Evolutionary conservation across 2,797 vertebrate species (phyloP), one percentile per base, ranked within the genome.

Genomic region (Eulemur mongoz): DNA sequence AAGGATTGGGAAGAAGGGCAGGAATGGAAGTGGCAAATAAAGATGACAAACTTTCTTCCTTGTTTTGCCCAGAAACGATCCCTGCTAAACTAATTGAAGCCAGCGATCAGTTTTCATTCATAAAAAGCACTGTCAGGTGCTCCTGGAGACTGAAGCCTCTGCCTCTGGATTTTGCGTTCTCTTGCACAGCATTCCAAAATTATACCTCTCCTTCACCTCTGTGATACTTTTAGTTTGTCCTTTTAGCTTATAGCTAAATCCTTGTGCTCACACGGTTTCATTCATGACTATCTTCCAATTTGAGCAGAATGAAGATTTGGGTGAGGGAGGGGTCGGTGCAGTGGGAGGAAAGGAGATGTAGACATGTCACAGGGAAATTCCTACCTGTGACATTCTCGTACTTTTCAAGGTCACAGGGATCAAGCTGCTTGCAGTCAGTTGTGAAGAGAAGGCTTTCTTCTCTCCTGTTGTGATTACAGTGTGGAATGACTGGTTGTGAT

Each of bases 401-500:
- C 52, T 80, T 82, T 75, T 82, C 52, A 93, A 95, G 95, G 93
- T 94, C 78, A 63, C 4, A 13, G 63, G 30, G 84, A 95, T 59
- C 94, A 95, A 67, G 65, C 91, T 59, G 78, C 75, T 86, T 43
- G 40, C 69, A 86, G 59, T 94, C 40, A 48, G 4, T 89, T 54
- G 57, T 72, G n/a, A 75, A 89, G 86, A 35, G 81, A 92, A 81
- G 85, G 85, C 73, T 86, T 75, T 89, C 89, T 80, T 70, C 69
- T 89, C 35, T 73, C 78, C 75, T 83, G 45, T 48, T 67, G 69
- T 73, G 94, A 89, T 40, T 59, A 89, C 89, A 57, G 65, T 40
- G 82, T 89, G 72, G 93, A 91, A 93, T 89, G 97, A 93, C 59
- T 94, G 87, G 78, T 94, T 97, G 90, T 83, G 87, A 69, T 96